phyloP scores from a whole-genome alignment of 2,797 vertebrate species.

The Micropoecilia bifurca region DNA sequence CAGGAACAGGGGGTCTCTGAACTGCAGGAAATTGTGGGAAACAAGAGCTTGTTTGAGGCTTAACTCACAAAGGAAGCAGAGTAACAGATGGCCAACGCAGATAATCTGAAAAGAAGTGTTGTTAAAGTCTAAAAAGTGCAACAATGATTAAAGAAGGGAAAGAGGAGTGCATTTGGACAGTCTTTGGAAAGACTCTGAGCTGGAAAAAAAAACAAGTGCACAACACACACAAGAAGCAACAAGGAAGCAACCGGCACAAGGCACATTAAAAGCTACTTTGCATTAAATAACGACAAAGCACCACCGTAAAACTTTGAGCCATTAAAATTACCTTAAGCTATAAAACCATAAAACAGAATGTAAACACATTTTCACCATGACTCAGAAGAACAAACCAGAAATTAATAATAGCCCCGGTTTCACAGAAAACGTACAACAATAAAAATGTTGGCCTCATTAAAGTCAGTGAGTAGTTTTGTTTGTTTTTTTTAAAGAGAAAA shows the following conservation, averaged over 20 bases:
- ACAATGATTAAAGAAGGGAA: constrained; percentile 29
- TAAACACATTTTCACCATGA: constrained; percentile 16
- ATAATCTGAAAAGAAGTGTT: constrained; percentile 54
- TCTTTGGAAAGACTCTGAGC: constrained; percentile 24
- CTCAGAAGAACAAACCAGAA: not conserved
- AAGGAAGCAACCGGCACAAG: constrained; percentile 53
- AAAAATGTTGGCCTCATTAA: not conserved
- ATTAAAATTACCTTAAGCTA: constrained; percentile 39
- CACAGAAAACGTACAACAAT: constrained; percentile 25
- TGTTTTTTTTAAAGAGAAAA: constrained; percentile 2
- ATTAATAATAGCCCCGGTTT: constrained; percentile 2
- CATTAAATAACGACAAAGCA: constrained; percentile 34
- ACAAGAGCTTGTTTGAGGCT: constrained; percentile 53
- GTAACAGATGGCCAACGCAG: constrained; percentile 26
- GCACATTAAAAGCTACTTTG: constrained; percentile 37
- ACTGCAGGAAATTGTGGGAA: constrained; percentile 59
- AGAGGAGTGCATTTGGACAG: constrained; percentile 16
- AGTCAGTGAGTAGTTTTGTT: constrained; percentile 10
- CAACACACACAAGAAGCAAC: constrained; percentile 43
- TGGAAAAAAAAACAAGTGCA: constrained; percentile 17
- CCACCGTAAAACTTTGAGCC: constrained; percentile 28
- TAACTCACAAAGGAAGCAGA: constrained; percentile 37
- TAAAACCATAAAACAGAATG: constrained; percentile 25
- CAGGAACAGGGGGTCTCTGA: constrained; percentile 44
- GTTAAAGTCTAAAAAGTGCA: constrained; percentile 46